Percentiles rank a stretch among this genome's conserved stretches.
Conservation (phyloP, 2,797 vertebrate genomes). For the Aldrovandia affinis region DNA sequence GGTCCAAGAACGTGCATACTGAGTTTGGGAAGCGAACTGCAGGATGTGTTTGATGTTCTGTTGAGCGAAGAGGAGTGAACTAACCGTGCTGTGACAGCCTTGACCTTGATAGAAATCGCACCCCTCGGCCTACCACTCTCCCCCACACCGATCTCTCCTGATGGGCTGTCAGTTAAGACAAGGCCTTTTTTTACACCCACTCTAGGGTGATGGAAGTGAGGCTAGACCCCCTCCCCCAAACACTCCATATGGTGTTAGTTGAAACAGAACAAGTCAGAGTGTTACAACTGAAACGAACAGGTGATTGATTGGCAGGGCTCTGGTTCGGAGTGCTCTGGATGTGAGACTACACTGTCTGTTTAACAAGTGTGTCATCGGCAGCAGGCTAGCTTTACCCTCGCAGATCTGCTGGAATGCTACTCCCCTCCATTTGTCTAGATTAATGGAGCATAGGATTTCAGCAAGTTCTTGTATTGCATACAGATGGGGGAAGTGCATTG, state of each 20-base stretch:
- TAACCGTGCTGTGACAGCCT: not conserved
- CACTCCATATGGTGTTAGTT: not conserved
- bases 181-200: not conserved
- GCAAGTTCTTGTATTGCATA: conserved; percentile 19
- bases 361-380: not conserved
- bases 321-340: too few species aligned
- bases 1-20: not conserved
- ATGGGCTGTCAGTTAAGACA: not conserved
- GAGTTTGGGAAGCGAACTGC: not conserved
- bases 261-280: conserved; percentile 1
- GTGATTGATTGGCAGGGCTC: not conserved
- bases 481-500: not conserved
- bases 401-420: not conserved
- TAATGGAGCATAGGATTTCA: conserved; percentile 20
- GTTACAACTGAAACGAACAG: not conserved
- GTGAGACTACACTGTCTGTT: not conserved
- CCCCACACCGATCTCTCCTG: not conserved
- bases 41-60: not conserved
- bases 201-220: not conserved
- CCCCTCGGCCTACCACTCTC: not conserved
- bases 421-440: conserved; percentile 15
- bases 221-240: not conserved
- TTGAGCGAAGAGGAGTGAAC: not conserved
- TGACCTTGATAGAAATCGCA: not conserved
- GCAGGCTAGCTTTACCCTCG: not conserved